phyloP scores from a whole-genome alignment of 2,888 invertebrate genomes.

The Drymonia ruficornis region DNA sequence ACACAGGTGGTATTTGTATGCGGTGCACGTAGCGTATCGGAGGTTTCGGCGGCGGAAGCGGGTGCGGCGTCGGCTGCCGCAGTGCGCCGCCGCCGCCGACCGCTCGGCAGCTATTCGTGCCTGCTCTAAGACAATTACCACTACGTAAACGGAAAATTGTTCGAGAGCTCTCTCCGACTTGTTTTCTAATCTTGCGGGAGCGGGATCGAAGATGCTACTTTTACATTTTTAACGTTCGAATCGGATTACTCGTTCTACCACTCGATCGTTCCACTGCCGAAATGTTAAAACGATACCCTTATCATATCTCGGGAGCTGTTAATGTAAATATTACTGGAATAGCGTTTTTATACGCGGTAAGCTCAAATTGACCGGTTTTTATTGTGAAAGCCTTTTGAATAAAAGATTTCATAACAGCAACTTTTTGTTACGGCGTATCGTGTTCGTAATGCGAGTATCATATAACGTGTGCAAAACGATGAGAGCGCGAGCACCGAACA shows the following conservation, averaged over 20 bases:
- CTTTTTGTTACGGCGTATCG: conserved; percentile 35
- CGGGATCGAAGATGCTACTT: conserved; percentile 52
- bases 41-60: conserved; percentile 67
- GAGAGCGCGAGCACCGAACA: conserved; percentile 56
- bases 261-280: conserved; percentile 38
- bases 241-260: conserved; percentile 48
- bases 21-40: conserved; percentile 76
- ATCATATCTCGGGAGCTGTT: conserved; percentile 35
- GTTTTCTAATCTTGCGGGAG: conserved; percentile 75
- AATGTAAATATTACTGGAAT: conserved; percentile 49
- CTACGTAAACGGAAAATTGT: conserved; percentile 81
- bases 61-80: conserved; percentile 68
- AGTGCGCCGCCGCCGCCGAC: conserved; percentile 64
- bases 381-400: conserved; percentile 42
- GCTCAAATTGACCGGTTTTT: conserved; percentile 43
- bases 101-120: conserved; percentile 65
- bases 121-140: conserved; percentile 80
- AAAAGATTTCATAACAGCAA: conserved; percentile 45
- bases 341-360: conserved; percentile 39
- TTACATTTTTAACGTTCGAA: conserved; percentile 58
- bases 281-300: conserved; percentile 45
- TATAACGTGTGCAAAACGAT: conserved; percentile 50
- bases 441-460: conserved; percentile 41
- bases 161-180: conserved; percentile 73
- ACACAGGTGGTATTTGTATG: conserved; percentile 73